Evolutionary conservation across 1,140 invertebrate genomes (phyloP), one percentile per base, ranked within the genome.

Genomic region (Mizuhopecten yessoensis): DNA sequence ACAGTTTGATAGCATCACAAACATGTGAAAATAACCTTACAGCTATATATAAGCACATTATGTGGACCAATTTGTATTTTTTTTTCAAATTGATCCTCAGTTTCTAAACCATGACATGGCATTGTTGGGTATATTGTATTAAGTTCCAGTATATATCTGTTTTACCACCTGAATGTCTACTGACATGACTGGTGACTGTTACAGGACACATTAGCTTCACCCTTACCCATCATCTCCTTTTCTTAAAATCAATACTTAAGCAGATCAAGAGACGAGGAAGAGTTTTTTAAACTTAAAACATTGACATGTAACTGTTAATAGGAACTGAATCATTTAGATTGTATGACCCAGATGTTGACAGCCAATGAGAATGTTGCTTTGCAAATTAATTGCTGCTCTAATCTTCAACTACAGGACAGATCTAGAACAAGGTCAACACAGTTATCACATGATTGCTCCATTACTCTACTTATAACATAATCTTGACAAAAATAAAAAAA

Each of bases 161-260:
- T 45, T 10, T 5, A n/a, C 23, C 57, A 75, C 23, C 57, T 29
- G 17, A 75, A 23, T 29, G 5, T 75, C 23, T 75, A 75, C 57
- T 75, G 23, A 75, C 57, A 75, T 75, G 57, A 9, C 57, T 29
- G 5, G 57, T 23, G 57, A 75, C 3, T 75, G 57, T 75, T 29
- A 75, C 5, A 75, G 10, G n/a, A 75, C 9, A 75, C 23, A 75
- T 13, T 75, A 29, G 23, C 57, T 29, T 75, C 57, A 75, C n/a
- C 57, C n/a, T 75, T 75, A 75, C n/a, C 3, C 57, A 75, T 29
- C 1, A 75, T 75, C 57, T 57, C 20, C 7, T 57, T 57, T 57
- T 57, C 45, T 75, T n/a, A 75, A 75, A 75, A 75, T 75, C 57
- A 75, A 75, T 75, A 75, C 57, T 75, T 75, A 75, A 75, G 29